These are phyloP conservation scores for Hypotaenidia philippensis DNA, from an alignment of 2,797 vertebrate genomes.

Conservation along the genomic window DNA sequence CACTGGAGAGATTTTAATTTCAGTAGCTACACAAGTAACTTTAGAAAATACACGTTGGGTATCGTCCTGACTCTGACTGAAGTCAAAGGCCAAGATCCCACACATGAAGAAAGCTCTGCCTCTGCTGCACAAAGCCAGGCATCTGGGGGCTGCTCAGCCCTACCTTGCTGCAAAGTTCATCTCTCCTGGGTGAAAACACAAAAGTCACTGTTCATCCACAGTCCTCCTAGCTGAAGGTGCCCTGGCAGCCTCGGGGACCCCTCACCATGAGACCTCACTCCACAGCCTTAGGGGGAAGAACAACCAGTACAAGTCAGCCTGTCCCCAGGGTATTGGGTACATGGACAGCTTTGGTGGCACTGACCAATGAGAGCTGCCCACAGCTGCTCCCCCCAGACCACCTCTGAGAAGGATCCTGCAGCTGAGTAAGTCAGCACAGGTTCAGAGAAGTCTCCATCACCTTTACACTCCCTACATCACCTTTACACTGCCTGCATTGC, in stretches of 20 bases:
- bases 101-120: neutral
- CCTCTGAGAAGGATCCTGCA: neutral
- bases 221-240: neutral
- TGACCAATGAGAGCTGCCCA: neutral
- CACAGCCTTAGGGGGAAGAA: neutral
- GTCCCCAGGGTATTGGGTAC: rapidly evolving
- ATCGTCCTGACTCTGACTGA: neutral
- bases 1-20: neutral
- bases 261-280: neutral
- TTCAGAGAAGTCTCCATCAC: neutral
- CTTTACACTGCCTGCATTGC: neutral
- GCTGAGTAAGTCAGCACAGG: neutral
- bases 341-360: neutral
- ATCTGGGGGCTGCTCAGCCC: neutral
- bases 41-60: neutral
- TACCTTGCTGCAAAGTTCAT: neutral
- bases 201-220: neutral
- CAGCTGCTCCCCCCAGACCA: neutral
- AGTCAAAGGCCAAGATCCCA: neutral
- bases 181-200: neutral
- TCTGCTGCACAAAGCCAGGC: neutral
- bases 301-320: neutral
- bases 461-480: neutral
- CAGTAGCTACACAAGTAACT: neutral
- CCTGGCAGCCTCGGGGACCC: neutral